phyloP scores from a whole-genome alignment of 2,113 vertebrate genomes.

The Antennarius striatus region DNA sequence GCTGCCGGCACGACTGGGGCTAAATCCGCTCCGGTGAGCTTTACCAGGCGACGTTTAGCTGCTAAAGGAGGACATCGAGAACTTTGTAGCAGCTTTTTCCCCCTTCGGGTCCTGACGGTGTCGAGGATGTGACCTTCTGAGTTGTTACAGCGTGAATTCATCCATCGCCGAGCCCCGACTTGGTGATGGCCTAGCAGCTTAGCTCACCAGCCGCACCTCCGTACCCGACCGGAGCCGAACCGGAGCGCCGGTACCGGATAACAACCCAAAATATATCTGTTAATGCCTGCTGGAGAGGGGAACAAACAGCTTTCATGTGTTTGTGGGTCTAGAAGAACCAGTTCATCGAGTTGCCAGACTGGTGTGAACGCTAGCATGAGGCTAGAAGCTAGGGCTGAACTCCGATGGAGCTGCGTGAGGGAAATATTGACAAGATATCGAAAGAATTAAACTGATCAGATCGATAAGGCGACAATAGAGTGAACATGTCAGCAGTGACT shows the following conservation, averaged over 20 bases:
- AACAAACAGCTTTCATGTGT: neutral
- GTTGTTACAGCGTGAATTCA: constrained; percentile 66
- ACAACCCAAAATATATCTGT: neutral
- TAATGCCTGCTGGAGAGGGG: neutral
- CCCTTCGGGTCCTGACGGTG: constrained; percentile 53
- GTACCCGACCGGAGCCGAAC: neutral
- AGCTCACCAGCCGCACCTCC: constrained; percentile 61
- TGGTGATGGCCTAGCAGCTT: constrained; percentile 72
- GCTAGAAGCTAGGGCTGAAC: no score
- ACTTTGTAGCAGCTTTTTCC: constrained; percentile 49
- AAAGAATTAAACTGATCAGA: neutral
- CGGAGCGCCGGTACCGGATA: neutral
- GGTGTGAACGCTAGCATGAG: constrained; percentile 46
- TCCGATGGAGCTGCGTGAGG: no score
- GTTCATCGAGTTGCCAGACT: constrained; percentile 66
- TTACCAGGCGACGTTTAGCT: accelerated
- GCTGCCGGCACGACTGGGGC: neutral
- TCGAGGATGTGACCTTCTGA: constrained; percentile 80
- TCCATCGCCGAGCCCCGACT: constrained; percentile 69
- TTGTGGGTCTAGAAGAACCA: constrained; percentile 48
- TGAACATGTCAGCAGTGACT: neutral
- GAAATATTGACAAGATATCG: no score
- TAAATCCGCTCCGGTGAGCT: neutral
- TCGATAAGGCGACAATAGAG: accelerated
- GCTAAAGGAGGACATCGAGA: neutral